A percentile compares a stretch with the other conserved stretches of the same genome.
Evolutionary conservation across 2,113 vertebrate genomes (phyloP).

Genomic region (Plestiodon gilberti): DNA sequence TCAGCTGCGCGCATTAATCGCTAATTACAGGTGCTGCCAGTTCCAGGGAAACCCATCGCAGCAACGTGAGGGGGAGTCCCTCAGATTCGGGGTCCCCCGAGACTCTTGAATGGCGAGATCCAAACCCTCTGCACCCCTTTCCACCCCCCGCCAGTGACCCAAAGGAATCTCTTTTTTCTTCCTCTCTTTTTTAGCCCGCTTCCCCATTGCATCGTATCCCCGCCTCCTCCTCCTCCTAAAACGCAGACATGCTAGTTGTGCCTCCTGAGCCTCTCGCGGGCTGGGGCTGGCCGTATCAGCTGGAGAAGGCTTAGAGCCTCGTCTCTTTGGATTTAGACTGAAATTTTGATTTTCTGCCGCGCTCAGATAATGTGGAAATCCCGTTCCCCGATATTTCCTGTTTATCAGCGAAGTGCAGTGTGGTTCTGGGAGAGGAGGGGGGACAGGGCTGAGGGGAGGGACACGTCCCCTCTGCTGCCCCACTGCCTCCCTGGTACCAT

Average conservation of each 20-base stretch:
- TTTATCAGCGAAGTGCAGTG: conserved; percentile 80
- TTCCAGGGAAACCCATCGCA: conserved; percentile 30
- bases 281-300: conserved; percentile 46
- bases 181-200: no score
- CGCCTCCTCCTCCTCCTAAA: fast-evolving
- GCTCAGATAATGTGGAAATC: conserved; percentile 86
- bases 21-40: conserved; percentile 30
- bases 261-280: conserved; percentile 50
- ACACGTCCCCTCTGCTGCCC: conserved; percentile 73
- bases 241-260: conserved; percentile 29
- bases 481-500: neutral
- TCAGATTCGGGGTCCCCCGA: neutral
- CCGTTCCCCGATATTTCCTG: conserved; percentile 84
- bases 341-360: conserved; percentile 89
- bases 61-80: neutral
- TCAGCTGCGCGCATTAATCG: conserved; percentile 38
- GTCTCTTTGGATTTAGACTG: conserved; percentile 85
- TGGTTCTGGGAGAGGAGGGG: conserved; percentile 54
- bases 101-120: no score
- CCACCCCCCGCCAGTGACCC: neutral
- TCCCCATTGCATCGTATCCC: neutral
- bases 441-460: conserved; percentile 58
- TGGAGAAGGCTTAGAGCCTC: conserved; percentile 77
- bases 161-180: neutral
- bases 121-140: no score